Evolutionary conservation across 2,888 invertebrate species (phyloP).

Genomic region (Caenorhabditis angaria): DNA sequence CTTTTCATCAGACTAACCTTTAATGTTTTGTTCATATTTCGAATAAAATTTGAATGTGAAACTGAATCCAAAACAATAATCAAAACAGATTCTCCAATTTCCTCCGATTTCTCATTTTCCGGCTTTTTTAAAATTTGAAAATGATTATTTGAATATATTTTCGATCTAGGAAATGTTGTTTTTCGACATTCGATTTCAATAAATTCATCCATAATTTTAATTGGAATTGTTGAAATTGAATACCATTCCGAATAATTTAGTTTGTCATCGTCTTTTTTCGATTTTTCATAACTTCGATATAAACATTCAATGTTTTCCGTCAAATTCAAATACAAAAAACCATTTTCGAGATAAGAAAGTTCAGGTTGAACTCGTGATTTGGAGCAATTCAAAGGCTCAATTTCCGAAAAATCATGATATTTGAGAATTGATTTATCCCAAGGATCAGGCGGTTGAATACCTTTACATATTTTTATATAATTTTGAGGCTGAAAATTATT

Average conservation of each 20-base stretch:
- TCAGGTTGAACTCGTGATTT: conserved; percentile 58
- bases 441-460: conserved; percentile 60
- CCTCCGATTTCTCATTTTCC: conserved; percentile 8
- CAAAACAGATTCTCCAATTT: conserved; percentile 65
- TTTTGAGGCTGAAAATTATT: conserved; percentile 6
- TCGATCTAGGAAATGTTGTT: conserved; percentile 39
- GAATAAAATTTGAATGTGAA: conserved; percentile 72
- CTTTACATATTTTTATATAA: conserved; percentile 24
- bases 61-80: conserved; percentile 74
- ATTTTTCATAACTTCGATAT: conserved; percentile 61
- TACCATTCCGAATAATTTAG: conserved; percentile 53
- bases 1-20: too few relatives aligned
- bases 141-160: conserved; percentile 64
- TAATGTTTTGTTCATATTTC: conserved; percentile 39
- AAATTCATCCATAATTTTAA: conserved; percentile 54
- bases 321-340: conserved; percentile 9
- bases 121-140: conserved; percentile 36
- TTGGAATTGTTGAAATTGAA: not conserved
- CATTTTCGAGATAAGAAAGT: conserved; percentile 51
- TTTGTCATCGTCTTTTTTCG: conserved; percentile 47
- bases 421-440: conserved; percentile 61
- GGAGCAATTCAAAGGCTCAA: conserved; percentile 43
- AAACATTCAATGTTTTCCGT: conserved; percentile 38
- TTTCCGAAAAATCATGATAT: conserved; percentile 48
- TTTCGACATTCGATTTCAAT: conserved; percentile 56